Conservation (phyloP, 2,113 vertebrate species). For the Tamias sibiricus region DNA sequence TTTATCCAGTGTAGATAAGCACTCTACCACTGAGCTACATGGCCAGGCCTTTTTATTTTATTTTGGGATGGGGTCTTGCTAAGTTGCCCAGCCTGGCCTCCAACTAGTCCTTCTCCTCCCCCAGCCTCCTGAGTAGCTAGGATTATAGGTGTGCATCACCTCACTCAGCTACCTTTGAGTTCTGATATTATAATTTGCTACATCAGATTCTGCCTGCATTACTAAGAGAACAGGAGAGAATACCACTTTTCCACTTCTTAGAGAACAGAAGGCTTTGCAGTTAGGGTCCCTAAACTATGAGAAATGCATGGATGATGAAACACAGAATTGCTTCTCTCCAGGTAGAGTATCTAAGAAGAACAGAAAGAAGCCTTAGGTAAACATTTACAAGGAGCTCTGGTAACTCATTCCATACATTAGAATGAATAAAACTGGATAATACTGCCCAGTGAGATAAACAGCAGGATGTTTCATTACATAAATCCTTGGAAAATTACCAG, state of each 20-base stretch:
- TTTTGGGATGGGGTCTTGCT: no score
- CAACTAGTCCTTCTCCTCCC: no score
- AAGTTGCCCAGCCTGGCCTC: no score
- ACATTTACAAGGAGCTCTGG: background rate
- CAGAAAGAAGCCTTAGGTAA: background rate
- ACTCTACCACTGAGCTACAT: background rate
- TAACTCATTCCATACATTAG: fast-evolving
- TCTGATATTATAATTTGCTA: background rate
- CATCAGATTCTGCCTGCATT: background rate
- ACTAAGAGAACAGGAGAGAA: background rate
- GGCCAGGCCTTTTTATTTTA: no score
- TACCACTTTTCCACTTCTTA: background rate
- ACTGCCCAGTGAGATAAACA: background rate
- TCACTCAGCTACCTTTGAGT: background rate
- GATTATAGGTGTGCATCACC: no score
- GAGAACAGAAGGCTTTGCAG: background rate
- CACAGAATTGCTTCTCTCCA: background rate
- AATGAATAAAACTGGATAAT: background rate
- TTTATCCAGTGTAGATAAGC: background rate
- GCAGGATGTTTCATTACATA: background rate
- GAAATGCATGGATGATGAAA: background rate
- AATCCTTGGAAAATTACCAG: background rate
- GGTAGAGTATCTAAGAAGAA: background rate
- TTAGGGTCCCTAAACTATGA: background rate
- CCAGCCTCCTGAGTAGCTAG: no score